phyloP scores from a whole-genome alignment of 1,140 invertebrate species.

The Popillia japonica region DNA sequence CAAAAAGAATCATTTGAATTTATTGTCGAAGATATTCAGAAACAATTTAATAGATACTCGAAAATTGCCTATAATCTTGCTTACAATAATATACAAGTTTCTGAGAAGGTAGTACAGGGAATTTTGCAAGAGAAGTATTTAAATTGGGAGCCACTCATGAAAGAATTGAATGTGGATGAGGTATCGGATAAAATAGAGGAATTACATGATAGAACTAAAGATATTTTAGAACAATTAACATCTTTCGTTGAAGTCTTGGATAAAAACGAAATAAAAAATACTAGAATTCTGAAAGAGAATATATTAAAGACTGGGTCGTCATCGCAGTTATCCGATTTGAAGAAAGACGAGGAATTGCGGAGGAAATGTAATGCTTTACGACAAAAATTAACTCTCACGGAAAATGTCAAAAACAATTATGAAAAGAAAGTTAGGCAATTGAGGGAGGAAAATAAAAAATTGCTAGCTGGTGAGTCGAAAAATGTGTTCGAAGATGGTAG shows the following conservation, averaged over 20 bases:
- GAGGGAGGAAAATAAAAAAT: constrained; percentile 50
- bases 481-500: constrained; percentile 37
- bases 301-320: background rate
- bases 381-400: constrained; percentile 48
- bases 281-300: constrained; percentile 46
- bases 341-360: constrained; percentile 49
- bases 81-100: constrained; percentile 39
- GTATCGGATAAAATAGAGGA: constrained; percentile 43
- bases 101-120: constrained; percentile 42
- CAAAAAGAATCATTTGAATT: constrained; percentile 46
- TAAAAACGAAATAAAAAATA: constrained; percentile 31
- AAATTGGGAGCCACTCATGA: constrained; percentile 35
- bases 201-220: constrained; percentile 43
- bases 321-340: constrained; percentile 7
- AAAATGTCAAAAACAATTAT: constrained; percentile 52
- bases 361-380: constrained; percentile 50
- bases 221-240: constrained; percentile 45
- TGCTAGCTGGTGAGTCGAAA: background rate
- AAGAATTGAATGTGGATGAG: constrained; percentile 43
- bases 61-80: constrained; percentile 46
- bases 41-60: constrained; percentile 47
- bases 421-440: constrained; percentile 51
- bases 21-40: constrained; percentile 48
- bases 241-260: constrained; percentile 38
- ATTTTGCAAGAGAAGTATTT: constrained; percentile 41